These are phyloP conservation scores for Cladorhizidae sp. DNA, from an alignment of 37 sponge, comb jelly and placozoan species.

Conservation along the genomic window DNA sequence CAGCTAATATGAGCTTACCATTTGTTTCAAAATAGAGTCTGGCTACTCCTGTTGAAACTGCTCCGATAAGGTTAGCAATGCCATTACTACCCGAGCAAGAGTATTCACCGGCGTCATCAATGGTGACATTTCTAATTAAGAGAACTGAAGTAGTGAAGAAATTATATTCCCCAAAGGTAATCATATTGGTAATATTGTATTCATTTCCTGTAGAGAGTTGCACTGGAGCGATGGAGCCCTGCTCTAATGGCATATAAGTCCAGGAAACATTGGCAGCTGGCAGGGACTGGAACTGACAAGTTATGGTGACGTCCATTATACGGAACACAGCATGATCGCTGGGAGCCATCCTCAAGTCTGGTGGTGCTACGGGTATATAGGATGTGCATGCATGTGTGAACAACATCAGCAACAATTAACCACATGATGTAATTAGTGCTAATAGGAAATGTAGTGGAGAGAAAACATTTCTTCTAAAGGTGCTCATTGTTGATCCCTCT, in stretches of 20 bases:
- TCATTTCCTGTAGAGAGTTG: not conserved
- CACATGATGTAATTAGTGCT: too few species aligned
- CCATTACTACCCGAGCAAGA: not conserved
- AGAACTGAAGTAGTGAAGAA: not conserved
- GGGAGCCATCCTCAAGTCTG: not conserved
- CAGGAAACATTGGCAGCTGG: conserved; percentile 2
- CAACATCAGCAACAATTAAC: not conserved
- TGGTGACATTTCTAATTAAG: not conserved
- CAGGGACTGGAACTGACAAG: not conserved
- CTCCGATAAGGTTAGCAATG: too few species aligned
- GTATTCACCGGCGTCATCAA: not conserved
- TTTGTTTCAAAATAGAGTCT: too few species aligned
- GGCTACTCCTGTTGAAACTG: too few species aligned
- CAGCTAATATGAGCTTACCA: too few species aligned
- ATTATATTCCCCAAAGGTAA: not conserved
- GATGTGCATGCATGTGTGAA: not conserved
- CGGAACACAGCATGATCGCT: not conserved
- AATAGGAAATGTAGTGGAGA: too few species aligned
- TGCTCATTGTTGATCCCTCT: too few species aligned
- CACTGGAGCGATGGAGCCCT: not conserved
- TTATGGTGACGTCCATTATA: not conserved
- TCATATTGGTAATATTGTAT: not conserved
- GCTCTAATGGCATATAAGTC: not conserved
- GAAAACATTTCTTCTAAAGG: too few species aligned
- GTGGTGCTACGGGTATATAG: not conserved